phyloP scores from a whole-genome alignment of 1,140 invertebrate genomes.

The silkworm (Bombyx mori) region ASM3026992v2 NC_085129.1:7005501-7006000 shows the following conservation, averaged over 20 bases:
- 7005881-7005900: constrained; percentile 11
- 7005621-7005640: constrained; percentile 25
- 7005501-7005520: no score
- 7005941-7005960: constrained; percentile 34
- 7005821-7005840: constrained; percentile 57
- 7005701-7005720: constrained; percentile 33
- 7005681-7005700: constrained; percentile 25
- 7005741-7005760: constrained; percentile 55
- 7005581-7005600: no score
- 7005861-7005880: constrained; percentile 31
- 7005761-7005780: constrained; percentile 66
- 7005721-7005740: constrained; percentile 40
- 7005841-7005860: constrained; percentile 54
- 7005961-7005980: constrained; percentile 65
- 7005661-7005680: constrained; percentile 8
- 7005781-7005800: constrained; percentile 67
- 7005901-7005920: background rate
- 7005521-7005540: no score
- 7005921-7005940: background rate
- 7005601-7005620: background rate
- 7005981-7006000: constrained; percentile 51
- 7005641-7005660: constrained; percentile 13
- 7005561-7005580: no score
- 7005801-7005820: constrained; percentile 62
- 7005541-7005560: no score